A percentile compares a stretch with the other conserved stretches of the same genome.
These are phyloP conservation scores for Cryptomyrus ogoouensis DNA, from an alignment of 2,113 vertebrate species.

Conservation along the genomic window DNA sequence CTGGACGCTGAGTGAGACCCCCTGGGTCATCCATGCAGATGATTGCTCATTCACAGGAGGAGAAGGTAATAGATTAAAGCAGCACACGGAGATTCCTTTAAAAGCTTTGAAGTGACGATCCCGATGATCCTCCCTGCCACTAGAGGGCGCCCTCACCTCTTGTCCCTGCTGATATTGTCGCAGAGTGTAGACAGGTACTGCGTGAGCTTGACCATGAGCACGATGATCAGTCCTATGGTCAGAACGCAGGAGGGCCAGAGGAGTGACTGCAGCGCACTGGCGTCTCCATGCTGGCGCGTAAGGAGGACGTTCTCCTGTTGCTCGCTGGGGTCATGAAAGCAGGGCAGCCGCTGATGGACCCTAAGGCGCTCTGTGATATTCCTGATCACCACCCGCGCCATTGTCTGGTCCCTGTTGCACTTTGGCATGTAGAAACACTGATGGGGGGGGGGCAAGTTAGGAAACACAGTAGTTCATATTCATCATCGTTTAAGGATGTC, in stretches of 20 bases:
- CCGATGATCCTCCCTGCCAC: not conserved
- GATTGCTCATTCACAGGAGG: not conserved
- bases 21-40: not conserved
- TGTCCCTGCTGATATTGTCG: constrained; percentile 79
- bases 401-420: constrained; percentile 77
- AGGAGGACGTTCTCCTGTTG: constrained; percentile 76
- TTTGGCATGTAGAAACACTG: constrained; percentile 89
- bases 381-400: constrained; percentile 67
- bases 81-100: constrained; percentile 35
- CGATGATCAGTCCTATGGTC: constrained; percentile 71
- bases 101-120: constrained; percentile 58
- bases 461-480: not conserved
- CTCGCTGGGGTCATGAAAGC: constrained; percentile 80
- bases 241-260: constrained; percentile 90
- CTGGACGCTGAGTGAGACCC: not conserved
- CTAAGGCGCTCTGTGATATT: constrained; percentile 81
- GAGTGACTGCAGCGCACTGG: constrained; percentile 73
- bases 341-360: constrained; percentile 74
- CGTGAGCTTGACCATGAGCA: constrained; percentile 88
- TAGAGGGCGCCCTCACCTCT: constrained; percentile 63
- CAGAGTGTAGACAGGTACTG: constrained; percentile 87
- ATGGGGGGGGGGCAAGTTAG: no score
- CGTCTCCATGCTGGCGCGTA: constrained; percentile 76
- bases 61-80: not conserved
- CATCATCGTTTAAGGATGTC: not conserved